Evolutionary conservation across 2,113 vertebrate species (phyloP).

Genomic region (Hepsetus odoe): DNA sequence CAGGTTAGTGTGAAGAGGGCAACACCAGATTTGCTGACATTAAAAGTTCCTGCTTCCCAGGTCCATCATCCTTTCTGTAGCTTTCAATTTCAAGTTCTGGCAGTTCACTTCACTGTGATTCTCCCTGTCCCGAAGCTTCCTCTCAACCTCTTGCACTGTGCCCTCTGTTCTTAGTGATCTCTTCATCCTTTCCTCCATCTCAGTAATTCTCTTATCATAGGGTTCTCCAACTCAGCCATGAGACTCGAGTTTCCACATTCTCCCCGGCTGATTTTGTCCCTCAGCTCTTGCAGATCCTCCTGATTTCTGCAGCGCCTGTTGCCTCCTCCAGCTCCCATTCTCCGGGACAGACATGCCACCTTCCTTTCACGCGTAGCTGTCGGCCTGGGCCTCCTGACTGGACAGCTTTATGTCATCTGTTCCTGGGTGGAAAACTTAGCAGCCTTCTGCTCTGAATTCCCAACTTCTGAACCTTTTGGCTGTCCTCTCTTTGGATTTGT

Average conservation of each 20-base stretch:
- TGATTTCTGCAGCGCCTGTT: slow-evolving; percentile 88
- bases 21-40: slow-evolving; percentile 82
- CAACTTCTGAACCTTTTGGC: slow-evolving; percentile 84
- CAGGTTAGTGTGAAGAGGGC: slow-evolving; percentile 82
- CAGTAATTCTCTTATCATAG: slow-evolving; percentile 89
- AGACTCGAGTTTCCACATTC: slow-evolving; percentile 88
- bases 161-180: slow-evolving; percentile 91
- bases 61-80: slow-evolving; percentile 90
- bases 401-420: slow-evolving; percentile 85
- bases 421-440: slow-evolving; percentile 83
- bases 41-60: slow-evolving; percentile 85
- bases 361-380: slow-evolving; percentile 86
- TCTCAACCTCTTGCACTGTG: slow-evolving; percentile 88
- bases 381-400: slow-evolving; percentile 84
- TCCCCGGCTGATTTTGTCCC: slow-evolving; percentile 89
- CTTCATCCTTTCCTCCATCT: slow-evolving; percentile 98
- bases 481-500: slow-evolving; percentile 84
- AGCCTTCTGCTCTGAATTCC: slow-evolving; percentile 84
- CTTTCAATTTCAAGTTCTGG: slow-evolving; percentile 88
- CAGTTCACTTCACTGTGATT: slow-evolving; percentile 84
- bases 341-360: slow-evolving; percentile 76
- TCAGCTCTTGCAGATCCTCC: slow-evolving; percentile 87
- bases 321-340: slow-evolving; percentile 89
- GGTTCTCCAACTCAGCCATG: slow-evolving; percentile 90
- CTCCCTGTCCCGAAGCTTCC: slow-evolving; percentile 87